phyloP scores from a whole-genome alignment of 2,888 invertebrate species.

The Coenonympha glycerion region DNA sequence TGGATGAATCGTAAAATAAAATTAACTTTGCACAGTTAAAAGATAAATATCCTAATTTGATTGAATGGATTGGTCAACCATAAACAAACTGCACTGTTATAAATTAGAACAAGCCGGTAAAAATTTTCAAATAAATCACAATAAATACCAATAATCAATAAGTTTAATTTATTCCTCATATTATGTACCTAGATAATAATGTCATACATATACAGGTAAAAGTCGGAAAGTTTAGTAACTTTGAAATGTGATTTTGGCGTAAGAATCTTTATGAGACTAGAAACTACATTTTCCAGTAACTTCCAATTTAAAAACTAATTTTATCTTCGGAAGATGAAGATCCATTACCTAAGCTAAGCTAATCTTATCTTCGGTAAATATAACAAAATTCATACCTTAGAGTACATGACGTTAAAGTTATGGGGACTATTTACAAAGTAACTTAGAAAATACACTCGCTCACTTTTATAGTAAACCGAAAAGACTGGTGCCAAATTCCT shows the following conservation, averaged over 20 bases:
- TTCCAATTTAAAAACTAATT: neutral
- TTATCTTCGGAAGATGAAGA: neutral
- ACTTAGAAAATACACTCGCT: slow-evolving; percentile 46
- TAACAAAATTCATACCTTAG: slow-evolving; percentile 43
- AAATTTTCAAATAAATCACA: no score
- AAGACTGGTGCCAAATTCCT: slow-evolving; percentile 57
- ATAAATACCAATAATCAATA: no score
- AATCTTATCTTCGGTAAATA: neutral
- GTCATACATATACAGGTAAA: no score
- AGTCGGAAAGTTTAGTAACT: no score
- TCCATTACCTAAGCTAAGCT: neutral
- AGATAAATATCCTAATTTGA: neutral
- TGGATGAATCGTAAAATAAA: neutral
- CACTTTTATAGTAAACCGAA: slow-evolving; percentile 57
- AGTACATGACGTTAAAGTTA: slow-evolving; percentile 54
- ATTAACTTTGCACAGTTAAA: neutral
- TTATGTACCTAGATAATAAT: no score
- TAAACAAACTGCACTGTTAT: neutral
- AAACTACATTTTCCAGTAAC: no score
- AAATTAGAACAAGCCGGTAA: no score
- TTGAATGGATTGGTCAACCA: neutral
- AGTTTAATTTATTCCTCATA: no score
- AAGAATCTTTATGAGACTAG: no score
- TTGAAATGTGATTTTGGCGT: no score
- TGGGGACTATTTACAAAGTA: slow-evolving; percentile 50